A percentile compares a stretch with the other conserved stretches of the same genome.
phyloP scores from a whole-genome alignment of 1,140 invertebrate species.

The Magallana angulata region DNA sequence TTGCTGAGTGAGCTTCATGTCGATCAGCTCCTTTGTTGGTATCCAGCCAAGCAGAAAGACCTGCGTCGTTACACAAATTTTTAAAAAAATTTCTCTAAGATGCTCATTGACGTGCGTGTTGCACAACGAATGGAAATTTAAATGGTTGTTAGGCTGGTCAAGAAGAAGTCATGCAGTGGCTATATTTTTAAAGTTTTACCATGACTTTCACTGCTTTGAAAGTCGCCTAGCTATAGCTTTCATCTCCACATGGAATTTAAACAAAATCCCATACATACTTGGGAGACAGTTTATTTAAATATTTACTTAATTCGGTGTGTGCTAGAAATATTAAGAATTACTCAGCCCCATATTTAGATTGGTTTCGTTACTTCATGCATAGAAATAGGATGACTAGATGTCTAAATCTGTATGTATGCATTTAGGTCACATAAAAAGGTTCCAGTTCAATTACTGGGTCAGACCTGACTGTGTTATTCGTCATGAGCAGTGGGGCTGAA shows the following conservation, averaged over 20 bases:
- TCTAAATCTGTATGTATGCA: neutral
- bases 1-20: neutral
- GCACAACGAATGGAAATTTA: no score
- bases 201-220: no score
- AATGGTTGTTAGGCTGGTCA: no score
- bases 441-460: neutral
- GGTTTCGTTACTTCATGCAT: neutral
- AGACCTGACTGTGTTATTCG: neutral
- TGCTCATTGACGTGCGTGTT: no score
- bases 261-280: neutral
- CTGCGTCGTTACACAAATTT: neutral
- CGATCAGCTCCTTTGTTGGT: neutral
- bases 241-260: no score
- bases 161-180: no score
- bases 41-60: neutral
- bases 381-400: neutral
- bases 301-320: neutral
- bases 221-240: no score
- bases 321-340: neutral
- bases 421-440: slow-evolving; percentile 3
- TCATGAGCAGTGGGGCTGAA: slow-evolving; percentile 7
- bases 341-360: slow-evolving; percentile 3
- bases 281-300: neutral
- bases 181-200: no score
- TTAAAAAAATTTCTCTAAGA: no score